Evolutionary conservation across 2,113 vertebrate species (phyloP).

Genomic region (Pitta sordida): DNA sequence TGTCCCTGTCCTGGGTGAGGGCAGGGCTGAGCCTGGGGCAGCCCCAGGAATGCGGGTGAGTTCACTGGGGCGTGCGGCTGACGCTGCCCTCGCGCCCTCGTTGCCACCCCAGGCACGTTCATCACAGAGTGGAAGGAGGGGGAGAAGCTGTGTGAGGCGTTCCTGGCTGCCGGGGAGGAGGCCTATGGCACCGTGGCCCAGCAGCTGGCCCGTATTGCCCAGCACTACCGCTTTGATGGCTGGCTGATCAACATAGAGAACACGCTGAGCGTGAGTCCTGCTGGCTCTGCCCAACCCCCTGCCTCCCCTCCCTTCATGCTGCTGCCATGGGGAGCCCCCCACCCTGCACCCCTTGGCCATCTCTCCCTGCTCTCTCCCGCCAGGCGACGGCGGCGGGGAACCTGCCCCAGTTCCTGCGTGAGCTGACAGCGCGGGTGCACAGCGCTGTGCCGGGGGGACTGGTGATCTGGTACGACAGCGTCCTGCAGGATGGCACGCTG

Average conservation of each 20-base stretch:
- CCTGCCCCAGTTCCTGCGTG: constrained; percentile 77
- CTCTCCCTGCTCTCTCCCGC: neutral
- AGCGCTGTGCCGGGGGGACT: constrained; percentile 72
- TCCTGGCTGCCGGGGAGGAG: constrained; percentile 77
- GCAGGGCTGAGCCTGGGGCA: neutral
- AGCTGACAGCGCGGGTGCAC: constrained; percentile 81
- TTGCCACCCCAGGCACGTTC: constrained; percentile 81
- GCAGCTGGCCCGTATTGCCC: constrained; percentile 84
- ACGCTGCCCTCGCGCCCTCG: accelerated
- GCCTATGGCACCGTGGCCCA: constrained; percentile 74
- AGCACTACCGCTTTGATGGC: constrained; percentile 84
- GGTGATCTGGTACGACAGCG: constrained; percentile 94
- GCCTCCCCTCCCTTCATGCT: neutral
- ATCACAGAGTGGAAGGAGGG: constrained; percentile 91
- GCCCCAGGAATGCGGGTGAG: accelerated
- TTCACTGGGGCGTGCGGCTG: accelerated
- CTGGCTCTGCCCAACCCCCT: neutral
- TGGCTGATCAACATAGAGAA: constrained; percentile 98
- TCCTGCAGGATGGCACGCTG: constrained; percentile 77
- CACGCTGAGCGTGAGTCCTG: constrained; percentile 80
- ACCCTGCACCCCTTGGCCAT: accelerated
- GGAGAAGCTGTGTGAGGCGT: constrained; percentile 76
- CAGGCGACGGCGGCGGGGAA: constrained; percentile 77
- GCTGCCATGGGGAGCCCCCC: accelerated
- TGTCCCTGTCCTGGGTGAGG: constrained; percentile 84